Conservation (phyloP, 92 coral and sea anemone species). For the Actinostola sp. region DNA sequence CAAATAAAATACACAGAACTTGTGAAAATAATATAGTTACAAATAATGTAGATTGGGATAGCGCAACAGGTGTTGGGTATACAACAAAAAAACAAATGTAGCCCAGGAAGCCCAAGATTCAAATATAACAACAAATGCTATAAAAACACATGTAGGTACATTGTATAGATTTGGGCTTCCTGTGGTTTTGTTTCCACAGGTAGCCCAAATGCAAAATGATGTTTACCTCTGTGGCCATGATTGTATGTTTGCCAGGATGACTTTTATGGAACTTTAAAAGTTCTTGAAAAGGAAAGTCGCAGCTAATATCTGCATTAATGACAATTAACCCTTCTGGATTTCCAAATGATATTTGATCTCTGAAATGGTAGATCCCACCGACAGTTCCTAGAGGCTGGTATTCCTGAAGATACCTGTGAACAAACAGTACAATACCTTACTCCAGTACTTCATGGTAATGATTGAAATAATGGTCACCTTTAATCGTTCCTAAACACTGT, state of each 20-base stretch:
- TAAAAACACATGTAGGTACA: neutral
- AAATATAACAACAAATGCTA: neutral
- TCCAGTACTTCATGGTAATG: no score
- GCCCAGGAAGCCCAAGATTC: neutral
- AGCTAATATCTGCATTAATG: conserved; percentile 92
- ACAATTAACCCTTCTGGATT: conserved; percentile 88
- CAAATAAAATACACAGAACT: conserved; percentile 4
- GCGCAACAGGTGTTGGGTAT: no score
- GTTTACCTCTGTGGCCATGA: conserved; percentile 92
- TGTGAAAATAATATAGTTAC: no score
- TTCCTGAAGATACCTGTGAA: conserved; percentile 86
- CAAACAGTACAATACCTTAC: neutral
- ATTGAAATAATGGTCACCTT: no score
- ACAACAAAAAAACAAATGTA: neutral
- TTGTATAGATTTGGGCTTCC: no score
- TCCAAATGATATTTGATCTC: conserved; percentile 97
- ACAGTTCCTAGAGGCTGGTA: conserved; percentile 97
- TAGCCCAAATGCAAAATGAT: no score
- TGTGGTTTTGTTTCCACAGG: neutral
- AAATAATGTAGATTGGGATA: no score
- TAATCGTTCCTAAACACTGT: no score
- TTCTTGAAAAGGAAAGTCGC: conserved; percentile 87
- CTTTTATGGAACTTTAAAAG: conserved; percentile 85
- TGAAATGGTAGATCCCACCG: conserved; percentile 95
- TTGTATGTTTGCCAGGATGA: conserved; percentile 89